Evolutionary conservation across 2,888 invertebrate genomes (phyloP), one percentile per base, ranked within the genome.

Genomic region (Eupithecia tripunctaria): DNA sequence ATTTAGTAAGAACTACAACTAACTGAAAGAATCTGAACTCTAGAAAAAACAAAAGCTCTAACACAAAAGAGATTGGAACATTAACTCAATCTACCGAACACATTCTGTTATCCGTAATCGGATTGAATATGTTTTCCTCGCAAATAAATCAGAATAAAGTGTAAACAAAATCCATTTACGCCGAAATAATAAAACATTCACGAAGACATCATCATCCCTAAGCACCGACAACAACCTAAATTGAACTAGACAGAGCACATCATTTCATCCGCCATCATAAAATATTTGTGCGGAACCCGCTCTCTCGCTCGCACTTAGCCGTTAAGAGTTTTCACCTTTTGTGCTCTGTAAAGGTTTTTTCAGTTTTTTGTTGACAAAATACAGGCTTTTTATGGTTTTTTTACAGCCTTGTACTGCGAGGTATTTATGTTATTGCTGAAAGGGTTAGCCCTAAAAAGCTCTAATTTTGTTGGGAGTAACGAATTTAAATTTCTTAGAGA

Each of bases 281-380:
- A 85, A 86, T 83, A 86, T 86, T 82, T 79, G 83, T 82, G 81
- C 83, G 74, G 81, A 85, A 82, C 79, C 78, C 76, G 79, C 77
- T 69, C 73, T 68, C 66, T 60, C 18, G 70, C 43, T 59, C 73
- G 51, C 71, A 75, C 79, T 79, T 80, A 68, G 43, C 79, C 62
- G 65, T 76, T 80, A 75, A 81, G 81, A 83, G 81, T 83, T 81
- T 82, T 81, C 82, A 80, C 80, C 81, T 83, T 85, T 85, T 85
- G 81, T 84, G 79, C 79, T 68, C 73, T 73, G 73, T 79, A 79
- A 80, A 82, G 82, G 75, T 75, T 76, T 76, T 81, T 80, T 76
- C 76, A 79, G 77, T 73, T 81, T 86, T 85, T 83, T 84, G 83
- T 85, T 82, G 81, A 83, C 80, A 83, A 82, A 85, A 84, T 82